These are phyloP conservation scores for Hippopotamus amphibius DNA, from an alignment of 2,113 vertebrate species.

Conservation along the genomic window DNA sequence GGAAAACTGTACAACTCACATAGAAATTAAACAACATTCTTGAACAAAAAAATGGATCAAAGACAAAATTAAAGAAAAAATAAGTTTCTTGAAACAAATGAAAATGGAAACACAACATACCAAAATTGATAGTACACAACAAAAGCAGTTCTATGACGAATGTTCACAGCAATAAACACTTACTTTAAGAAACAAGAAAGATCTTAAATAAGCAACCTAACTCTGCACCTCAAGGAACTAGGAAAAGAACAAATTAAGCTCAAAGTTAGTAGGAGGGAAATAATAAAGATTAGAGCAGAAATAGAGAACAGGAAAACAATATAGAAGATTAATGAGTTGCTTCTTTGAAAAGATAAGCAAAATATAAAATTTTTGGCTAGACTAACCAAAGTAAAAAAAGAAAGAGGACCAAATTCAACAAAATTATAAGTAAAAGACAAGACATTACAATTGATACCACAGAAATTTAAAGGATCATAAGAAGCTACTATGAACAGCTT, in stretches of 20 bases:
- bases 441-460: neutral
- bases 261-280: neutral
- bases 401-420: neutral
- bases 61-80: neutral
- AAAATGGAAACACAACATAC: neutral
- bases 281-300: neutral
- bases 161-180: neutral
- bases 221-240: neutral
- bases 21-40: neutral
- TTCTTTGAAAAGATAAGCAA: neutral
- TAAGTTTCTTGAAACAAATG: neutral
- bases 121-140: neutral
- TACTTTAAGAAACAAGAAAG: neutral
- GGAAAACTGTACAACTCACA: neutral
- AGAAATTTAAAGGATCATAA: neutral
- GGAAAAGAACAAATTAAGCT: neutral
- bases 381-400: neutral
- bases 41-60: neutral
- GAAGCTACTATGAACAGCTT: neutral
- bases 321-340: neutral
- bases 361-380: neutral
- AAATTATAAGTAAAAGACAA: neutral
- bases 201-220: neutral
- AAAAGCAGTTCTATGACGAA: neutral
- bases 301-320: neutral